These are phyloP conservation scores for Archivesica marissinica DNA, from an alignment of 1,140 invertebrate genomes.

Conservation along the genomic window DNA sequence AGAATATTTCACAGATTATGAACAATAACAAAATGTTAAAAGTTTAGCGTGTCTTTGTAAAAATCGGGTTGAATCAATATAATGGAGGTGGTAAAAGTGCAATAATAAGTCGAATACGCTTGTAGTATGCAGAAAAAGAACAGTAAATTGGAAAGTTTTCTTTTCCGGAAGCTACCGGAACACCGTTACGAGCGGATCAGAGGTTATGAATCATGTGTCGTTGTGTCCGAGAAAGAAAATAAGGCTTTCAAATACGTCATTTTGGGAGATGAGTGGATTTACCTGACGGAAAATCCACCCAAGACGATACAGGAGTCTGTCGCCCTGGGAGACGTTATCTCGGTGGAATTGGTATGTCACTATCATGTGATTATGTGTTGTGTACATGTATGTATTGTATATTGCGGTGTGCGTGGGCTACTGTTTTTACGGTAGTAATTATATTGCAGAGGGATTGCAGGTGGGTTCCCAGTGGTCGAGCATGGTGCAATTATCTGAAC, in stretches of 20 bases:
- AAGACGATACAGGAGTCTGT: conserved; percentile 76
- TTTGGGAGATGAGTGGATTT: conserved; percentile 81
- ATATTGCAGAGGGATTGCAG: no score
- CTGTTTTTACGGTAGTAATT: no score
- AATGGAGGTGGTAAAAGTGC: background rate
- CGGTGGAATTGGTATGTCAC: conserved; percentile 80
- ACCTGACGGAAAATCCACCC: conserved; percentile 82
- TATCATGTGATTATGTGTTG: background rate
- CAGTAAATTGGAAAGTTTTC: conserved; percentile 82
- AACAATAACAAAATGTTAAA: conserved; percentile 23
- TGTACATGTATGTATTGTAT: background rate
- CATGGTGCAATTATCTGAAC: no score
- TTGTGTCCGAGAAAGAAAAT: conserved; percentile 81
- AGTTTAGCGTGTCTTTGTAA: background rate
- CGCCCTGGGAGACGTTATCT: conserved; percentile 80
- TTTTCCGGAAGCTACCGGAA: conserved; percentile 77
- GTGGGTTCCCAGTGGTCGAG: no score
- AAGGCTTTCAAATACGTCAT: conserved; percentile 82
- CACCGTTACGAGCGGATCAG: conserved; percentile 81
- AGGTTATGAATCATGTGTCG: conserved; percentile 83
- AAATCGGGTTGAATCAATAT: background rate
- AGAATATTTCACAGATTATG: conserved; percentile 31
- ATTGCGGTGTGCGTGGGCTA: conserved; percentile 18
- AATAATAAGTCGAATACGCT: conserved; percentile 63
- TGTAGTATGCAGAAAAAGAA: conserved; percentile 75